Conservation (phyloP, 2,797 vertebrate species). For the Gambelia wislizenii region DNA sequence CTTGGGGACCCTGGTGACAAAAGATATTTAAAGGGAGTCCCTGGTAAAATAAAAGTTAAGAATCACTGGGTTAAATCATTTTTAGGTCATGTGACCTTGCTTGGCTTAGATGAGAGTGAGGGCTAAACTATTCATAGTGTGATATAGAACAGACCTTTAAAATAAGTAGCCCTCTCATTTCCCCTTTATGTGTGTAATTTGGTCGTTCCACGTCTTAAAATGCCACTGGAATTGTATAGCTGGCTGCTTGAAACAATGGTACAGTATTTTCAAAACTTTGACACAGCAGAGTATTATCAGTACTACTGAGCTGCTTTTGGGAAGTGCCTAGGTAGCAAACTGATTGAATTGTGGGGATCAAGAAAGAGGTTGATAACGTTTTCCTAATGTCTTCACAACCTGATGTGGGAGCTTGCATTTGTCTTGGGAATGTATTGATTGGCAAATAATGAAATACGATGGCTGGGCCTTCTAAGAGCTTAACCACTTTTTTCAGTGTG, state of each 20-base stretch:
- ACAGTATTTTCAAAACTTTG: slow-evolving; percentile 10
- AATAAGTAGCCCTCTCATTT: no score
- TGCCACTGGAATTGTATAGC: slow-evolving; percentile 1
- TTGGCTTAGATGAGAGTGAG: no score
- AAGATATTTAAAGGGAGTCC: no score
- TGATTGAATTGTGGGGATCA: not conserved
- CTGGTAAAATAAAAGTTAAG: no score
- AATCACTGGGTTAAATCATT: no score
- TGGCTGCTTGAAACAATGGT: not conserved
- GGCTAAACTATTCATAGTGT: no score
- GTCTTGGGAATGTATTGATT: slow-evolving; percentile 24
- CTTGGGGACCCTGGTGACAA: no score
- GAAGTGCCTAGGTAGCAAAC: not conserved
- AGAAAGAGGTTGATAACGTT: not conserved
- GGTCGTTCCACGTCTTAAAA: slow-evolving; percentile 4
- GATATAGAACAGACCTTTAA: no score
- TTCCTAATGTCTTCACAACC: not conserved
- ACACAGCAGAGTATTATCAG: not conserved
- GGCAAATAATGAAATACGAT: slow-evolving; percentile 12
- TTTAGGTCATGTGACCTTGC: no score
- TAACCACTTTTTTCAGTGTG: not conserved
- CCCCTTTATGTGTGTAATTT: not conserved
- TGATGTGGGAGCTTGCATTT: not conserved
- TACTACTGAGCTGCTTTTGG: not conserved
- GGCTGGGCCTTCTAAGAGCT: not conserved